Evolutionary conservation across 2,113 vertebrate genomes (phyloP).

Genomic region (Actinemys pallida): DNA sequence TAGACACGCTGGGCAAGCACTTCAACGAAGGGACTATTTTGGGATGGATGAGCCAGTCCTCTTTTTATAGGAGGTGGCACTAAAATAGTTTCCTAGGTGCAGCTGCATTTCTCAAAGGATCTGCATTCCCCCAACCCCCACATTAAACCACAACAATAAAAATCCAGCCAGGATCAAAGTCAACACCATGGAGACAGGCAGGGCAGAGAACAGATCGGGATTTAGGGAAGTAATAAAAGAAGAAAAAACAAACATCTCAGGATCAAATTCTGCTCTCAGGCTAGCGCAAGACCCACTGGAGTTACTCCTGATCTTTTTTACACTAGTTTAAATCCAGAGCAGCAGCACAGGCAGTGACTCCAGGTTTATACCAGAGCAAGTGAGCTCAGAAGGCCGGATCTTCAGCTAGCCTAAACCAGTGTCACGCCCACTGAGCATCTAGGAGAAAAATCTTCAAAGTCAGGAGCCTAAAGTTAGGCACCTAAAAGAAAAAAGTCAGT

Average conservation of each 20-base stretch:
- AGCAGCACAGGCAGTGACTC: neutral
- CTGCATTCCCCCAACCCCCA: neutral
- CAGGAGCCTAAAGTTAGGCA: neutral
- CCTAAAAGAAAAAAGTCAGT: neutral
- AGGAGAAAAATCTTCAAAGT: neutral
- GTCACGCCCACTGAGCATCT: too few relatives aligned
- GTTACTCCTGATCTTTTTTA: neutral
- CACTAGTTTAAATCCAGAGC: neutral
- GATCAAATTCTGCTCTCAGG: neutral
- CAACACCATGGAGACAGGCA: neutral
- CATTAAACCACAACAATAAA: neutral
- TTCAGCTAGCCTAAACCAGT: too few relatives aligned
- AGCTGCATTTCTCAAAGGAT: neutral
- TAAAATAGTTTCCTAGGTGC: constrained; percentile 7
- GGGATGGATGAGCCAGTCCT: neutral
- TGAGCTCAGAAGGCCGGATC: neutral
- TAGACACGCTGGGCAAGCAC: neutral
- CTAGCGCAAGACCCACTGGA: neutral
- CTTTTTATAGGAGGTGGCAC: neutral
- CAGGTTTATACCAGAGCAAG: neutral
- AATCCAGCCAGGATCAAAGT: neutral
- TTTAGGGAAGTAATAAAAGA: neutral
- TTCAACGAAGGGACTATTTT: neutral
- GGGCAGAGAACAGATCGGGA: neutral
- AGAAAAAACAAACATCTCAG: neutral